phyloP scores from a whole-genome alignment of 2,888 invertebrate species.

The Drosophila prostipennis region DNA sequence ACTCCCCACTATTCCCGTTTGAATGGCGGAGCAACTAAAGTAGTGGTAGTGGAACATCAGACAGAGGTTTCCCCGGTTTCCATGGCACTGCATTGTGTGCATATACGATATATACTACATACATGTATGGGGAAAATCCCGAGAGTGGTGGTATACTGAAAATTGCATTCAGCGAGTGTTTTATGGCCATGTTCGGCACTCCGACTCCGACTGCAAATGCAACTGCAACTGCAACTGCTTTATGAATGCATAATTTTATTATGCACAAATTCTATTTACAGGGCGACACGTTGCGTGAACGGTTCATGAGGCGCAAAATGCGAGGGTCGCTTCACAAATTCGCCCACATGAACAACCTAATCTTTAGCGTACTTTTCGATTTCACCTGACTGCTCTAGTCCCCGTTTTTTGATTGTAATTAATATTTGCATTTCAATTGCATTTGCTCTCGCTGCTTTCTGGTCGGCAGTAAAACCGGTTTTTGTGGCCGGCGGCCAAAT shows the following conservation, averaged over 20 bases:
- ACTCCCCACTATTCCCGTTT: conserved; percentile 16
- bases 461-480: conserved; percentile 20
- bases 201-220: conserved; percentile 2
- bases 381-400: conserved; percentile 9
- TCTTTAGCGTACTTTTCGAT: not conserved
- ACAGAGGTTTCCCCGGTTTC: conserved; percentile 20
- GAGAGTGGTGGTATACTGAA: conserved; percentile 7
- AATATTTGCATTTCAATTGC: conserved; percentile 48
- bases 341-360: no score
- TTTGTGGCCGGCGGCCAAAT: conserved; percentile 39
- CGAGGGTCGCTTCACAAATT: conserved; percentile 18
- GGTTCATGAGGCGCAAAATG: conserved; percentile 33
- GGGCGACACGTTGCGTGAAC: conserved; percentile 36
- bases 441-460: conserved; percentile 8
- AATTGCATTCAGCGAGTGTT: conserved; percentile 45
- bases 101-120: not conserved
- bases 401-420: conserved; percentile 35
- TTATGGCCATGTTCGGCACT: conserved; percentile 34
- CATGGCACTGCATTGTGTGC: conserved; percentile 25
- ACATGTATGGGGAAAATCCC: not conserved
- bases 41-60: conserved; percentile 7
- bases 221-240: conserved; percentile 18
- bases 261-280: conserved; percentile 57
- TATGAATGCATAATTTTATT: conserved; percentile 63
- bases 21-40: conserved; percentile 3